Conservation (phyloP, 1,140 invertebrate species). For the Rhagoletis pomonella region DNA sequence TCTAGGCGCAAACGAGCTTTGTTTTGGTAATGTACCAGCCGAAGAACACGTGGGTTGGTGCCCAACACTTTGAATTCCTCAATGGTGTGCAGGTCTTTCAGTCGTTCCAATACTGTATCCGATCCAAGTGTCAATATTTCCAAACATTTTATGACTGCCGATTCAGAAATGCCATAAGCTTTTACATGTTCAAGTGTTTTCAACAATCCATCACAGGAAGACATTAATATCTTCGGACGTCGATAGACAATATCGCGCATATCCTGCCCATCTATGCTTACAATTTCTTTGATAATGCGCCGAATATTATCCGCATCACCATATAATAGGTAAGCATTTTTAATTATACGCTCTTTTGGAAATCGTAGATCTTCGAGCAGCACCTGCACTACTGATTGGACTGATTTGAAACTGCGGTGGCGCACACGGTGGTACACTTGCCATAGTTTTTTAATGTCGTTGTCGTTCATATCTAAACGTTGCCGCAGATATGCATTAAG, state of each 20-base stretch:
- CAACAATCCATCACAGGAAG: conserved; percentile 74
- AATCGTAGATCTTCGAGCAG: conserved; percentile 75
- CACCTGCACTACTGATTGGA: conserved; percentile 75
- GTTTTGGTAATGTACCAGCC: conserved; percentile 77
- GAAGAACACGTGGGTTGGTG: conserved; percentile 76
- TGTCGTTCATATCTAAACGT: conserved; percentile 73
- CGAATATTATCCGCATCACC: conserved; percentile 76
- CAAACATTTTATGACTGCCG: conserved; percentile 75
- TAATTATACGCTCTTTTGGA: conserved; percentile 73
- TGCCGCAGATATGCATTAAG: conserved; percentile 75
- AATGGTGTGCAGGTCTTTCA: conserved; percentile 75
- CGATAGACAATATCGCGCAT: conserved; percentile 75
- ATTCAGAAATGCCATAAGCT: conserved; percentile 75
- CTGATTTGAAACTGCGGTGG: conserved; percentile 76
- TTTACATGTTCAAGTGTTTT: conserved; percentile 75
- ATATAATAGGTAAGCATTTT: conserved; percentile 77
- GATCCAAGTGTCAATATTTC: conserved; percentile 76
- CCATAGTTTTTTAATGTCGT: conserved; percentile 75
- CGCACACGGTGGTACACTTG: conserved; percentile 75
- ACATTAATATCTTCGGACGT: conserved; percentile 77
- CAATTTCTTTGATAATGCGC: conserved; percentile 76
- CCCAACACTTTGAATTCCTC: conserved; percentile 76
- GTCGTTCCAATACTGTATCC: conserved; percentile 75
- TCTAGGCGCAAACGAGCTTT: conserved; percentile 76
- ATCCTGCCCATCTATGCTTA: conserved; percentile 74